Base-by-base conservation (phyloP, 2,888 invertebrate genomes). In the Acanthosepion esculentum region DNA sequence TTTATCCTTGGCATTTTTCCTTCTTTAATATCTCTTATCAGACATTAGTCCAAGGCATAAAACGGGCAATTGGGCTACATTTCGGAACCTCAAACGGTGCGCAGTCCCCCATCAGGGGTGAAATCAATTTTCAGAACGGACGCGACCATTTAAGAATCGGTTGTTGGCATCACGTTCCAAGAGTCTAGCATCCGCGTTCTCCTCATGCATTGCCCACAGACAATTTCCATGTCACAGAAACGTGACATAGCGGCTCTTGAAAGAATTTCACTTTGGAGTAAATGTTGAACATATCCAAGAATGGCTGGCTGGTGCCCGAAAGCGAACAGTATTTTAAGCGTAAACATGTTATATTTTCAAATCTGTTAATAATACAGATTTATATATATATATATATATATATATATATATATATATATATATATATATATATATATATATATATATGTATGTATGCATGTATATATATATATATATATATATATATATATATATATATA, bases 131-230 rank as follows among this genome's bases (percentile, higher is more conserved):
- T 78, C 78, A n/a, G n/a, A 78, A 78, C 78, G 78, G 78, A 78
- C 78, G n/a, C 78, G n/a, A 78, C 78, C 78, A 78, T 78, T 78
- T 78, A n/a, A 78, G n/a, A 33, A 78, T 78, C 78, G n/a, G 78
- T 78, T 78, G 78, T 78, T 78, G 78, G 78, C 78, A 78, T 78
- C 78, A 78, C 78, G 78, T 78, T 78, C 78, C n/a, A 78, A n/a
- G 15, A 78, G n/a, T 78, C 78, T 78, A 15, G 78, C 78, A 78
- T 78, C 78, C 78, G 78, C 3, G n/a, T 18, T 78, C 78, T 78
- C n/a, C n/a, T 78, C 78, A 78, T 78, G 78, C n/a, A 78, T 78
- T 78, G 78, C 78, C 78, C 78, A 78, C n/a, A 78, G 78, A 78
- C 78, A 78, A 78, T 78, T n/a, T 29, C 29, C 29, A 78, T 78